Evolutionary conservation across 2,888 invertebrate species (phyloP).

Genomic region (Oeneis ivallda): DNA sequence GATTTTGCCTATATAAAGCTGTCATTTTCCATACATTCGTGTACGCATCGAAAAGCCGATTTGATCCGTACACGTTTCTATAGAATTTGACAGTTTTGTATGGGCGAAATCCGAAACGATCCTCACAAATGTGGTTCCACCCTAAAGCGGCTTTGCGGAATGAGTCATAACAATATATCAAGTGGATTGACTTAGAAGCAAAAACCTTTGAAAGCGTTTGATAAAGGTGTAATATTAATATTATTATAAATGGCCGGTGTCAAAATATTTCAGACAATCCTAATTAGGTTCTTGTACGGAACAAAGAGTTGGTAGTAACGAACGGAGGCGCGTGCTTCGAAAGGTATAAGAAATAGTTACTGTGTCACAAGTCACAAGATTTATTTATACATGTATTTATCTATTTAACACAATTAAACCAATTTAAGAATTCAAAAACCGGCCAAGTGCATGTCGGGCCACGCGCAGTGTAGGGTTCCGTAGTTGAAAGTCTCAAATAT

Average conservation of each 20-base stretch:
- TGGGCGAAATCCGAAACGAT: too few species aligned
- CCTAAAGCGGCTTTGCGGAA: conserved; percentile 14
- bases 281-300: conserved; percentile 76
- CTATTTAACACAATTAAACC: too few species aligned
- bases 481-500: too few species aligned
- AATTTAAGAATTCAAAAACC: too few species aligned
- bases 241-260: conserved; percentile 76
- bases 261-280: conserved; percentile 76
- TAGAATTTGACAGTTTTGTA: too few species aligned
- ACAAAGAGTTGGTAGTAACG: conserved; percentile 68
- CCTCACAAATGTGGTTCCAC: too few species aligned
- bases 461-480: too few species aligned
- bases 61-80: too few species aligned
- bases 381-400: not conserved
- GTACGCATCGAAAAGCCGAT: too few species aligned
- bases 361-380: conserved; percentile 47
- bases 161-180: conserved; percentile 36
- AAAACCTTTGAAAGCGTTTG: conserved; percentile 46
- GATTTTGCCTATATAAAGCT: too few species aligned
- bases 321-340: conserved; percentile 70
- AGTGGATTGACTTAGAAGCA: conserved; percentile 42
- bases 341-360: conserved; percentile 66
- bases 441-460: too few species aligned
- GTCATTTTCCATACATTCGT: too few species aligned
- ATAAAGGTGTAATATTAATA: conserved; percentile 62